Evolutionary conservation across 1,140 invertebrate genomes (phyloP).

Genomic region (Diprion similis): DNA sequence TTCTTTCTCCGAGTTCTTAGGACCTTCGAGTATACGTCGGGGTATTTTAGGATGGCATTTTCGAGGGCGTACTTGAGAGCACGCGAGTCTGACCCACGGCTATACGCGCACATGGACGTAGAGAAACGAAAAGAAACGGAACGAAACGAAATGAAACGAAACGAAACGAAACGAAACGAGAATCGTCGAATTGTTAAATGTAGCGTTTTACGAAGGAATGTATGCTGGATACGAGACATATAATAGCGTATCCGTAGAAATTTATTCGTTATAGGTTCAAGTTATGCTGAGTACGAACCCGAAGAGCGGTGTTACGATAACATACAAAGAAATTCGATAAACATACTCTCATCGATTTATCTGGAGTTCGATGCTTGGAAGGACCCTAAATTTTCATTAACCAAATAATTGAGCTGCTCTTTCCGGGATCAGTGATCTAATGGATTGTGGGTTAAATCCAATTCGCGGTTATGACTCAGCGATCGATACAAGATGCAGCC

Average conservation of each 20-base stretch:
- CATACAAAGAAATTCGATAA: neutral
- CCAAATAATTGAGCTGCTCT: neutral
- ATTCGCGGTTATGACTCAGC: neutral
- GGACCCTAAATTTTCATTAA: neutral
- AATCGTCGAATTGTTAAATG: neutral
- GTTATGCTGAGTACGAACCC: too few species aligned
- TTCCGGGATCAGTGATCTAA: neutral
- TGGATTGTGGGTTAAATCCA: neutral
- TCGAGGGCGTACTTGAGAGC: neutral
- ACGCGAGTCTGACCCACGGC: too few species aligned
- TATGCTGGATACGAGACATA: too few species aligned
- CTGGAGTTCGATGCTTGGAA: neutral
- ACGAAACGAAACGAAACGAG: neutral
- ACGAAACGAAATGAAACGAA: neutral
- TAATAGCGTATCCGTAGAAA: too few species aligned
- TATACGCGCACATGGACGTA: too few species aligned
- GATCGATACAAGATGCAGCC: neutral
- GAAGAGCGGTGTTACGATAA: neutral
- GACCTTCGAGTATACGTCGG: neutral
- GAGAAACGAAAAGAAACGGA: too few species aligned
- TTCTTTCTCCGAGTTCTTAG: neutral
- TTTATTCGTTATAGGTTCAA: too few species aligned
- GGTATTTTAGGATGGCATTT: constrained; percentile 4
- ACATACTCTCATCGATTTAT: neutral
- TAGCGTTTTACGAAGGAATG: neutral